Evolutionary conservation across 2,797 vertebrate species (phyloP), one percentile per base, ranked within the genome.

Genomic region (Mormyrus hasselquistii): DNA sequence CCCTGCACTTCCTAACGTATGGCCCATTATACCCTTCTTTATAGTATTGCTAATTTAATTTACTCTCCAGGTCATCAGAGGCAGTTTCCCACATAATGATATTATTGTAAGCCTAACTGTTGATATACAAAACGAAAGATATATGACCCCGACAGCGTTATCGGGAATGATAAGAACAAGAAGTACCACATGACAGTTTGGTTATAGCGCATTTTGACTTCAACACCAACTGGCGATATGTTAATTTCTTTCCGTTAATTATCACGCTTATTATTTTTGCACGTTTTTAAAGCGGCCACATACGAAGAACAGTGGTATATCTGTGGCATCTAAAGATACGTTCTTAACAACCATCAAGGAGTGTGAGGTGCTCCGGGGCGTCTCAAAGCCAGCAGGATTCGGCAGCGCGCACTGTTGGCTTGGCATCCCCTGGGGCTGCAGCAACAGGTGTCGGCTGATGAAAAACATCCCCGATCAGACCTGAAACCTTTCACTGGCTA

Each of bases 401-500:
- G 22, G 83, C n/a, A 41, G 25, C 10, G 53, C 19, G 14, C 29
- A 34, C 29, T 47, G n/a, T 4, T 9, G 22, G 34, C 53, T 6
- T 25, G 34, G 29, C 19, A 16, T 25, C 25, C 83, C 47, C 47
- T 16, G 59, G 44, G 59, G 22, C 69, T 25, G 52, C 16, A 38
- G 62, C 84, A 55, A 86, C 59, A 73, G 84, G 62, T 87, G n/a
- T 44, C 16, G 50, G 57, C 50, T 73, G 84, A 41, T 87, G 49
- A 89, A 87, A 55, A 88, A 22, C 82, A 44, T 52, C 50, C 62
- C 84, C 5, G 84, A 73, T 89, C 83, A 76, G 59, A 86, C 55
- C 69, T 86, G 88, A 89, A 87, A 89, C 88, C 88, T 89, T 76
- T 76, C 84, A 76, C 84, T 47, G 29, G 29, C 59, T 89, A 55